These are phyloP conservation scores for Carassius gibelio DNA, from an alignment of 2,113 vertebrate genomes.

Conservation along the genomic window DNA sequence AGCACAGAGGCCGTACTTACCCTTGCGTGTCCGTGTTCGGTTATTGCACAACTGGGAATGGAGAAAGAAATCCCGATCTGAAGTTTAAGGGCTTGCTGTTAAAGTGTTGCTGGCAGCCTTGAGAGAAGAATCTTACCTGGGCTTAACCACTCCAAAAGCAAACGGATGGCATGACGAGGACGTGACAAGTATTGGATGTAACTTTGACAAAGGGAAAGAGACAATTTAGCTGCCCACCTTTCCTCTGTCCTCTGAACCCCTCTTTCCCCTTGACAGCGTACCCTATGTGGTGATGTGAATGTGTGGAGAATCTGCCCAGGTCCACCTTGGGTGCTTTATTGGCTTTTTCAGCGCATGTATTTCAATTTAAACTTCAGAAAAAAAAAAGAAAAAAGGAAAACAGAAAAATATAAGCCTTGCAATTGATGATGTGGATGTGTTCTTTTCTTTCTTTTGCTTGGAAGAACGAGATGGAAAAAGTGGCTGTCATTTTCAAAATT, in stretches of 20 bases:
- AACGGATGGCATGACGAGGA: slow-evolving; percentile 46
- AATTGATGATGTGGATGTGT: slow-evolving; percentile 84
- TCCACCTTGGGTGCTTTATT: slow-evolving; percentile 81
- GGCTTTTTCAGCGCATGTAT: slow-evolving; percentile 87
- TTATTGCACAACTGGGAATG: slow-evolving; percentile 81
- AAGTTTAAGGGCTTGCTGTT: slow-evolving; percentile 33
- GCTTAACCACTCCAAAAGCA: slow-evolving; percentile 43
- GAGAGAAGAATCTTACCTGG: slow-evolving; percentile 48
- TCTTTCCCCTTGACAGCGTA: slow-evolving; percentile 84
- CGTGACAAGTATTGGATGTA: slow-evolving; percentile 53
- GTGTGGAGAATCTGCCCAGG: slow-evolving; percentile 76
- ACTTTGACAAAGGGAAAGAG: slow-evolving; percentile 63
- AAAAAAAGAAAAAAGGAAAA: slow-evolving; percentile 68
- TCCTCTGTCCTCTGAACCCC: slow-evolving; percentile 73
- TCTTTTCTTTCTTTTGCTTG: slow-evolving; percentile 84
- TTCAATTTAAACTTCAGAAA: slow-evolving; percentile 69
- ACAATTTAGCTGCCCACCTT: slow-evolving; percentile 73
- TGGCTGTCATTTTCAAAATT: slow-evolving; percentile 76
- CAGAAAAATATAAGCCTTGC: slow-evolving; percentile 80
- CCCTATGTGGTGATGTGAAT: slow-evolving; percentile 83
- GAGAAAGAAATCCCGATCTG: slow-evolving; percentile 51
- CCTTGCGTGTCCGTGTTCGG: slow-evolving; percentile 62
- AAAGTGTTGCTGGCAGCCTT: slow-evolving; percentile 56
- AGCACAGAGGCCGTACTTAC: slow-evolving; percentile 30
- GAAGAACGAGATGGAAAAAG: slow-evolving; percentile 76